phyloP scores from a whole-genome alignment of 2,113 vertebrate genomes.

The Panurus biarmicus region DNA sequence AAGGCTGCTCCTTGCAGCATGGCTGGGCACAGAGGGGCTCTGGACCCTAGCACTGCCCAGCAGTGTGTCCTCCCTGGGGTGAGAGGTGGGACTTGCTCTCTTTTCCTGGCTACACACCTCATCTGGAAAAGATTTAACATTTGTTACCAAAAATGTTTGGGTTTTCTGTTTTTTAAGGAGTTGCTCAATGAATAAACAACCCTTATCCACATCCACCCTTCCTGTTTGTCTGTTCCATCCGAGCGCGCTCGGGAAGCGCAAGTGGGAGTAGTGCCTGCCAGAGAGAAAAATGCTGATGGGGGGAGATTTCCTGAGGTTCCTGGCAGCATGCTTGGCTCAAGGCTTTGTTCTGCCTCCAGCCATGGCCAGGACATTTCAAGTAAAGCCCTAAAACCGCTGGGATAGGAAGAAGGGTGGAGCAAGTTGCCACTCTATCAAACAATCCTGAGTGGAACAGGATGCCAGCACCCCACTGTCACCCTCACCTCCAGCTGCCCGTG shows the following conservation, averaged over 20 bases:
- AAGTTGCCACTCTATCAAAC: neutral
- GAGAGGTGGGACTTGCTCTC: neutral
- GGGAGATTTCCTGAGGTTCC: neutral
- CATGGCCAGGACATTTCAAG: neutral
- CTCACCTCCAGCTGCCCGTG: rapidly evolving
- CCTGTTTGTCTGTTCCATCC: constrained; percentile 20
- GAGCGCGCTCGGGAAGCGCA: neutral
- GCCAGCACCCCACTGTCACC: neutral
- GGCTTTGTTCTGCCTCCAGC: constrained; percentile 13
- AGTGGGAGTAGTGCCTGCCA: neutral
- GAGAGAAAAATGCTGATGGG: constrained; percentile 19
- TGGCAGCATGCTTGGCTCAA: neutral
- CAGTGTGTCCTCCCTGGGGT: neutral
- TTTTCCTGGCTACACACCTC: neutral
- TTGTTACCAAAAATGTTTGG: constrained; percentile 70
- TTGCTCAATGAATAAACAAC: constrained; percentile 67
- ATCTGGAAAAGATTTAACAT: constrained; percentile 50
- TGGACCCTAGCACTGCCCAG: neutral
- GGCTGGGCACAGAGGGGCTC: neutral
- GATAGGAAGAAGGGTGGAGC: neutral
- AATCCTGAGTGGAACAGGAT: neutral
- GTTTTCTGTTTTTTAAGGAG: constrained; percentile 40
- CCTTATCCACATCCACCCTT: constrained; percentile 62
- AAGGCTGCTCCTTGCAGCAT: neutral
- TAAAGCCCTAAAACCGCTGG: neutral